Evolutionary conservation across 2,888 invertebrate species (phyloP).

Genomic region (Tridacna crocea): DNA sequence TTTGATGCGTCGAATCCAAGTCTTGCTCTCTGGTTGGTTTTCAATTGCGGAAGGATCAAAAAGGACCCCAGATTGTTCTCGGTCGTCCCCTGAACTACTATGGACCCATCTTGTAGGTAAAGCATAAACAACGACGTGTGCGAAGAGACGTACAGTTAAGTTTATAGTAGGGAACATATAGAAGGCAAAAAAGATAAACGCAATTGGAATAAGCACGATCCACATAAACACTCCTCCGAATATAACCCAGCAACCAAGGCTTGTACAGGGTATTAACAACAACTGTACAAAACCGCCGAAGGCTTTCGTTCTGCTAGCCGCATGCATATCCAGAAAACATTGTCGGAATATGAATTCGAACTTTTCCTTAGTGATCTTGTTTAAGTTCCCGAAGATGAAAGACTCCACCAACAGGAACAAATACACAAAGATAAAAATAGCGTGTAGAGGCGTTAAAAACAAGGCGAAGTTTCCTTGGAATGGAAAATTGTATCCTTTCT

Average conservation of each 20-base stretch:
- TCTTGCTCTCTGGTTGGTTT: too few relatives aligned
- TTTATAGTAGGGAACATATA: slow-evolving; percentile 4
- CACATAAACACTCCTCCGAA: slow-evolving; percentile 9
- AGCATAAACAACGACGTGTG: not conserved
- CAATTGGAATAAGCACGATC: not conserved
- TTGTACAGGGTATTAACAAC: not conserved
- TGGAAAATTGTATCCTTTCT: not conserved
- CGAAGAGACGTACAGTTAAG: not conserved
- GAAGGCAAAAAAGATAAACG: not conserved
- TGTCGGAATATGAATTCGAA: slow-evolving; percentile 1
- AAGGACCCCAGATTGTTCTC: too few relatives aligned
- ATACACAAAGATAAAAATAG: not conserved
- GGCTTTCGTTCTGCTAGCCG: not conserved
- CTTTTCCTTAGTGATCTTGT: not conserved
- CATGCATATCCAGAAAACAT: slow-evolving; percentile 14
- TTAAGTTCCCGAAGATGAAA: slow-evolving; percentile 1
- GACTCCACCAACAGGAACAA: not conserved
- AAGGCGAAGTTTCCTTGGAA: not conserved
- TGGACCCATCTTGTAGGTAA: not conserved
- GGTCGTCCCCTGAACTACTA: too few relatives aligned
- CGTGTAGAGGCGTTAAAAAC: not conserved
- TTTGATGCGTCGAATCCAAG: not conserved
- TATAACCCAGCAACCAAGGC: slow-evolving; percentile 8
- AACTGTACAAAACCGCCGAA: not conserved
- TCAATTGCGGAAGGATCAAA: too few relatives aligned